Percentiles rank a stretch among this genome's conserved stretches.
These are phyloP conservation scores for Leptoteleia sp. DNA, from an alignment of 1,140 invertebrate genomes.

Conservation along the genomic window DNA sequence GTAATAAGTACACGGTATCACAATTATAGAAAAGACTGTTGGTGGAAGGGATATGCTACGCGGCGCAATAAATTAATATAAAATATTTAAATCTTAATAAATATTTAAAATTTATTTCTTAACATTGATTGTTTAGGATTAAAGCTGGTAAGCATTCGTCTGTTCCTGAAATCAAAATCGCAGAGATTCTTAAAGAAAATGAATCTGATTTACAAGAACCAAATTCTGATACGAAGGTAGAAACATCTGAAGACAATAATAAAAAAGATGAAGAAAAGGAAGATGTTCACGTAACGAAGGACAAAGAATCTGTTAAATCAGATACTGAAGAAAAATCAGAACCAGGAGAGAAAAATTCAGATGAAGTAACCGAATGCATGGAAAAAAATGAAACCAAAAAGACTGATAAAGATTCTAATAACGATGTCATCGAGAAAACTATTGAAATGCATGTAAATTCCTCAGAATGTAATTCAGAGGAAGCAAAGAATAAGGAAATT, in stretches of 20 bases:
- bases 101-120: too few relatives aligned
- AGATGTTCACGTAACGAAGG: conserved; percentile 14
- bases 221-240: neutral
- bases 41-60: too few relatives aligned
- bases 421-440: too few relatives aligned
- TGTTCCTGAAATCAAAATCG: neutral
- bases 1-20: too few relatives aligned
- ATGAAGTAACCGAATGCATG: neutral
- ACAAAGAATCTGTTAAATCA: neutral
- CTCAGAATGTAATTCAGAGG: too few relatives aligned
- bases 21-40: too few relatives aligned
- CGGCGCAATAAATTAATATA: too few relatives aligned
- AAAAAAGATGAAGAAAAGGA: conserved; percentile 3
- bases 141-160: conserved; percentile 1
- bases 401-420: too few relatives aligned
- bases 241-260: neutral
- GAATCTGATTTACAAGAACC: neutral
- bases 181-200: neutral
- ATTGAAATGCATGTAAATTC: too few relatives aligned
- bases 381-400: neutral
- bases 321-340: neutral
- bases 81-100: too few relatives aligned
- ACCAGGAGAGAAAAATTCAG: neutral
- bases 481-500: too few relatives aligned
- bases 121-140: conserved; percentile 12